Conservation (phyloP, 1,140 invertebrate species). For the Acyrthosiphon pisum region DNA sequence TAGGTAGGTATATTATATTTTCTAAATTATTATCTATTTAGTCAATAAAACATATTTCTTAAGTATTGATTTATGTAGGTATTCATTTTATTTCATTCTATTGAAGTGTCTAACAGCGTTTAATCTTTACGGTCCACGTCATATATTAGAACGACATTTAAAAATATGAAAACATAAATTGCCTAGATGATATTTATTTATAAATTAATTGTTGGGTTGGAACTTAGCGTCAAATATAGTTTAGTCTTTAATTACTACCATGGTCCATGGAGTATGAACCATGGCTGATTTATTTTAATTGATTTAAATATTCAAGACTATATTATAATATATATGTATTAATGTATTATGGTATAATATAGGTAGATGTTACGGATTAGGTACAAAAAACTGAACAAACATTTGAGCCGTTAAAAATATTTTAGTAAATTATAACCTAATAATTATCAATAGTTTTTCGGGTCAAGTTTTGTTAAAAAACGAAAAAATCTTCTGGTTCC, state of each 20-base stretch:
- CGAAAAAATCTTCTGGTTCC: too few species aligned
- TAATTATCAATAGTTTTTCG: too few species aligned
- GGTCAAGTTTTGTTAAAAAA: too few species aligned
- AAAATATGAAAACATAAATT: background rate
- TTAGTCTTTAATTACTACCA: background rate
- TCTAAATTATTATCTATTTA: background rate
- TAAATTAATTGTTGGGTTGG: background rate
- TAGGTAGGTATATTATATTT: too few species aligned
- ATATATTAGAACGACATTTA: background rate
- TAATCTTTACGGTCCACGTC: background rate
- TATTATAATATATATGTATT: too few species aligned
- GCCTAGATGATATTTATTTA: background rate
- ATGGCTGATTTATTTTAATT: background rate
- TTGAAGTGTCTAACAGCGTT: background rate
- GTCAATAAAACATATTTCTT: background rate
- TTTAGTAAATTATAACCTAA: too few species aligned
- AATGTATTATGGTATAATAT: background rate
- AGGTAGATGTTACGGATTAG: too few species aligned
- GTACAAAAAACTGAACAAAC: background rate
- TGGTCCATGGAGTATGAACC: too few species aligned
- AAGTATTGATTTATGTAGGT: background rate
- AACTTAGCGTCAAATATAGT: background rate
- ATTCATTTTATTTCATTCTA: background rate
- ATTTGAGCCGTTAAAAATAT: too few species aligned
- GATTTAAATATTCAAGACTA: background rate